Conservation (phyloP, 2,113 vertebrate genomes). For the Psephotus haematonotus region DNA sequence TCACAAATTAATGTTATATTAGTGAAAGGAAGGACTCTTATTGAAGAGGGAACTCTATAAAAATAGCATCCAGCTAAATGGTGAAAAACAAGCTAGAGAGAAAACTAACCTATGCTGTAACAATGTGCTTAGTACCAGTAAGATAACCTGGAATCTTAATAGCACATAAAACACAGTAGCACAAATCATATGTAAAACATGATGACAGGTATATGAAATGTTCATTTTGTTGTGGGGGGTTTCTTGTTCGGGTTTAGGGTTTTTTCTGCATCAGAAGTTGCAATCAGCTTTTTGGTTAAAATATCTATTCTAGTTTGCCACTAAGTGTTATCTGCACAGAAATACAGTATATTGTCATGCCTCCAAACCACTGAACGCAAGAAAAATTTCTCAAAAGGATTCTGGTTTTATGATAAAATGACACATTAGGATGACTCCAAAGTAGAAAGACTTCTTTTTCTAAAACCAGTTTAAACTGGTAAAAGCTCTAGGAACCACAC, state of each 20-base stretch:
- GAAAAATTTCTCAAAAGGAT: background rate
- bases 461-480: background rate
- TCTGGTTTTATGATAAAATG: background rate
- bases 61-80: conserved; percentile 1
- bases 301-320: background rate
- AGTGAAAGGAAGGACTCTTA: conserved; percentile 31
- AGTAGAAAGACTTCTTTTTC: background rate
- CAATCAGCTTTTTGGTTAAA: background rate
- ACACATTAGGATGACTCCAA: background rate
- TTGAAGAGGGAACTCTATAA: background rate
- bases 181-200: background rate
- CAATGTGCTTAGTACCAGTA: background rate
- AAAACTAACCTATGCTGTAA: conserved; percentile 9
- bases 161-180: background rate
- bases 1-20: conserved; percentile 60
- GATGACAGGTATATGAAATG: background rate
- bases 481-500: background rate
- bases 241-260: rapidly evolving
- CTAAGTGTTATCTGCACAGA: background rate
- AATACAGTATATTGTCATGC: background rate
- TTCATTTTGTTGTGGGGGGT: background rate
- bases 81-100: background rate
- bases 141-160: background rate
- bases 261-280: background rate
- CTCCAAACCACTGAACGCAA: background rate